A percentile compares a stretch with the other conserved stretches of the same genome.
phyloP scores from a whole-genome alignment of 2,888 invertebrate genomes.

The Petrolisthes cinctipes region DNA sequence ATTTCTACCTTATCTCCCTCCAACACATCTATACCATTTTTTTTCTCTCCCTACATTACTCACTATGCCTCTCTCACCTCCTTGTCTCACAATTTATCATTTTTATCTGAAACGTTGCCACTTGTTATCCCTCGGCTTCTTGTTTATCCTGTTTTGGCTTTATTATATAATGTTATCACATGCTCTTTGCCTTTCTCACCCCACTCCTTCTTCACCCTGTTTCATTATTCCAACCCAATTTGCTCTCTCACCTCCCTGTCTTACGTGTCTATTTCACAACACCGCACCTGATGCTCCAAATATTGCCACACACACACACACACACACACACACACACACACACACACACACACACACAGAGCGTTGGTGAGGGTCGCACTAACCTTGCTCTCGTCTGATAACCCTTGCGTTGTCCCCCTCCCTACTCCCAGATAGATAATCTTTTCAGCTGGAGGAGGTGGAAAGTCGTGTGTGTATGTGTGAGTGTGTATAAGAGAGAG shows the following conservation, averaged over 20 bases:
- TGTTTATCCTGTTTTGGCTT: not conserved
- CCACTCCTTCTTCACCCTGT: not conserved
- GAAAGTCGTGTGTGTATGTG: too few species aligned
- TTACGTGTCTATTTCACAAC: not conserved
- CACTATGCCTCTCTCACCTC: not conserved
- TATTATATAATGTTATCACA: not conserved
- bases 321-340: too few species aligned
- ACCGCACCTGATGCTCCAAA: too few species aligned
- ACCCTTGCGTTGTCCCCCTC: too few species aligned
- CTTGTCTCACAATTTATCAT: not conserved
- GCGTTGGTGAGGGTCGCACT: too few species aligned
- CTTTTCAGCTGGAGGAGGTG: too few species aligned
- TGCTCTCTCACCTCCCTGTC: not conserved
- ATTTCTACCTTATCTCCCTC: too few species aligned
- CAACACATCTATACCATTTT: not conserved
- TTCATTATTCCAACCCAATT: not conserved
- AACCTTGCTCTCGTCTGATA: too few species aligned
- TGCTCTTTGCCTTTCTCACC: not conserved
- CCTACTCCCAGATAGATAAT: too few species aligned
- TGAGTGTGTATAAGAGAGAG: too few species aligned
- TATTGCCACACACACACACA: too few species aligned
- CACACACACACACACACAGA: too few species aligned
- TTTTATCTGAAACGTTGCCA: not conserved
- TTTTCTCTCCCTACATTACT: not conserved
- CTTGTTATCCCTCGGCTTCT: not conserved